Conservation (phyloP, 2,113 vertebrate genomes). For the Cettia cetti region DNA sequence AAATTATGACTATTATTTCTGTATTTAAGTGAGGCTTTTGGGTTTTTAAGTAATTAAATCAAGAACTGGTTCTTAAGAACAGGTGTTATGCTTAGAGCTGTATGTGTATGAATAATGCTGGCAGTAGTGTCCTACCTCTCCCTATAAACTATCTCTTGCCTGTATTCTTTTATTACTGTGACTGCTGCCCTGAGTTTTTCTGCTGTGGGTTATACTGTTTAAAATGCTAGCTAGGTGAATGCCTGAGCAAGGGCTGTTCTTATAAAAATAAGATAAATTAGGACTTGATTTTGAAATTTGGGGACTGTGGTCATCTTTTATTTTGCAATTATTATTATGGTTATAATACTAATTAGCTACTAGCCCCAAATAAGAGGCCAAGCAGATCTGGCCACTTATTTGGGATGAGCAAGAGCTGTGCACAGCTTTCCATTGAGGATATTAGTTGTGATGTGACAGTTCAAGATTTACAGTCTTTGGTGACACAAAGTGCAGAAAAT, state of each 20-base stretch:
- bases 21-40: not conserved
- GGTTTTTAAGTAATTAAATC: not conserved
- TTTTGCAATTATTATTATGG: not conserved
- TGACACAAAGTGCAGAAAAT: not conserved
- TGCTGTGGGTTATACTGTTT: not conserved
- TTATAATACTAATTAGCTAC: not conserved
- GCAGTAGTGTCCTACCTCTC: not conserved
- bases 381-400: not conserved
- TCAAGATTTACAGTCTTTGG: not conserved
- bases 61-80: not conserved
- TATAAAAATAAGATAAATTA: not conserved
- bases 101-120: not conserved
- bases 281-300: not conserved
- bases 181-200: not conserved
- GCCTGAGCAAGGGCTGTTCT: not conserved
- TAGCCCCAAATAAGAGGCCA: not conserved
- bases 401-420: not conserved
- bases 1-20: not conserved
- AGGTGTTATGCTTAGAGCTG: not conserved
- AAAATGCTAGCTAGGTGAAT: not conserved
- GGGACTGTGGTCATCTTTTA: not conserved
- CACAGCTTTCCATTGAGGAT: not conserved
- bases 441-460: not conserved
- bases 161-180: not conserved
- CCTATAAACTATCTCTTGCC: not conserved